Base-by-base conservation (phyloP, 2,888 invertebrate genomes). In the Xiphydria camelus region DNA sequence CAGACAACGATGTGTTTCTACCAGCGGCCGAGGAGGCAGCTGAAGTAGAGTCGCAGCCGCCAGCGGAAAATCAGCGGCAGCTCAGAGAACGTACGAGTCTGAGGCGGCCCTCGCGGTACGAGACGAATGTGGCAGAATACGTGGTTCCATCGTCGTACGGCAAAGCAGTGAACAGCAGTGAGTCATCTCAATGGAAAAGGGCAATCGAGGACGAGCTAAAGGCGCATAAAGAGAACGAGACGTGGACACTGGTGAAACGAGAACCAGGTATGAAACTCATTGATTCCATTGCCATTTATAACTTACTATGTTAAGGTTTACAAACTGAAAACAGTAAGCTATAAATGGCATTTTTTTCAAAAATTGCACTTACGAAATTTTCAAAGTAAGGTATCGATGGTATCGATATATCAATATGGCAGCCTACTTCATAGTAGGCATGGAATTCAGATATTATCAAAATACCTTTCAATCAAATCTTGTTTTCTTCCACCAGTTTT, bases 151-250 rank as follows among this genome's bases (percentile, higher is more conserved):
- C 5, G 4, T 23, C 23, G 23, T 23, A 23, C 23, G 23, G 18
- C 1, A 36, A 43, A 36, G 43, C 43, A 6, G 9, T 43, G 23
- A 4, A 23, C n/a, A 4, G 18, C 6, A 14, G 17, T 25, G 9
- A 41, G 41, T 7, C 23, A 32, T 4, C 22, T 4, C 4, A 23
- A 4, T 23, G 23, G 23, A 4, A 4, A 6, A 29, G 4, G 19
- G 19, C 17, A 10, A 37, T 36, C 19, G 10, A 41, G 23, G 45
- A 41, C 19, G 34, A 45, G 32, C 21, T 45, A 12, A 19, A 41
- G 19, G 18, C 45, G 19, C 40, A 45, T 20, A 26, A 41, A 12
- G 22, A 17, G 7, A 45, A 45, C 23, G 23, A 34, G 3, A 23
- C 23, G 4, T 23, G 23, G 23, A 4, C 7, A 4, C 23, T 23